Evolutionary conservation across 2,888 invertebrate genomes (phyloP).

Genomic region (Acrobasis suavella): DNA sequence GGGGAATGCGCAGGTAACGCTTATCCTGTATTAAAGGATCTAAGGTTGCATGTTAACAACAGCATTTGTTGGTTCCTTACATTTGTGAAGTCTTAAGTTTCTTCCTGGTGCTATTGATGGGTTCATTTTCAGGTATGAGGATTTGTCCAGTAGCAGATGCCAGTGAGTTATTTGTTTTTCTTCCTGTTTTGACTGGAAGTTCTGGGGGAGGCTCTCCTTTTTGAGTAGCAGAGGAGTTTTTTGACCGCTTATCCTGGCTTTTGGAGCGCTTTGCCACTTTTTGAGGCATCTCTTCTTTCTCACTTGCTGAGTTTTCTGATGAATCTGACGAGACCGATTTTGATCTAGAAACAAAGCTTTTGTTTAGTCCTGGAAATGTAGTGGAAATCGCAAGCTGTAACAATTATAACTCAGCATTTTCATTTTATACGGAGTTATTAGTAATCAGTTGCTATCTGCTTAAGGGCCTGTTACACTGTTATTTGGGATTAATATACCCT

Average conservation of each 20-base stretch:
- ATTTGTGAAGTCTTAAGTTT: conserved; percentile 87
- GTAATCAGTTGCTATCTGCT: too few relatives aligned
- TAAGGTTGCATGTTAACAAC: too few relatives aligned
- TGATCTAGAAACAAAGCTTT: conserved; percentile 45
- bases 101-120: conserved; percentile 74
- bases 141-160: conserved; percentile 93
- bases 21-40: too few relatives aligned
- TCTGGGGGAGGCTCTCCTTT: conserved; percentile 72
- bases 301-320: conserved; percentile 56
- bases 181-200: conserved; percentile 79
- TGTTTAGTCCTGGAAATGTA: background rate
- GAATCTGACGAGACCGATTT: conserved; percentile 64
- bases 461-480: too few relatives aligned
- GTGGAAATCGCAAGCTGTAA: too few relatives aligned
- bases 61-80: conserved; percentile 63
- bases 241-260: conserved; percentile 64
- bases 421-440: too few relatives aligned
- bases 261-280: conserved; percentile 59
- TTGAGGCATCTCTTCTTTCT: conserved; percentile 68
- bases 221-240: conserved; percentile 61
- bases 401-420: too few relatives aligned
- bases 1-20: too few relatives aligned
- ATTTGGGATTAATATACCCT: too few relatives aligned
- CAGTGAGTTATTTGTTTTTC: conserved; percentile 93
- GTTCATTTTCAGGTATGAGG: conserved; percentile 84